Evolutionary conservation across 37 sponge, comb jelly and placozoan genomes (phyloP).

Genomic region (Ephydatia muelleri): DNA sequence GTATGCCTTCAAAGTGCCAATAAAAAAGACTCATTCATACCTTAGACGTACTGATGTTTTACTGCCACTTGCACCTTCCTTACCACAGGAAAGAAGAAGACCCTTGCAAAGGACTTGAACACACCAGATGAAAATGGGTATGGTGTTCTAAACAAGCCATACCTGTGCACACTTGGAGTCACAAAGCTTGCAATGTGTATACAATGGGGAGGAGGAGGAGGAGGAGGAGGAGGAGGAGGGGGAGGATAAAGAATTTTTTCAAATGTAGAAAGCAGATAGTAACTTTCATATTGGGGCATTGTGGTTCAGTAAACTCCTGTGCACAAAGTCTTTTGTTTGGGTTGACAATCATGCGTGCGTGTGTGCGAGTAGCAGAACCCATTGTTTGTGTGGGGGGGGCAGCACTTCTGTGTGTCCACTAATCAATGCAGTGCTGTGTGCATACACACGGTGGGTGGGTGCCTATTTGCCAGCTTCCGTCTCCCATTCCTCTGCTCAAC

Average conservation of each 20-base stretch:
- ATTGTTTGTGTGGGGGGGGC: neutral
- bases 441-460: too few relatives aligned
- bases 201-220: too few relatives aligned
- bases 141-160: constrained; percentile 10
- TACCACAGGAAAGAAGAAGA: constrained; percentile 49
- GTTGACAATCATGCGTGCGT: too few relatives aligned
- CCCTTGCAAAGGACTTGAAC: constrained; percentile 36
- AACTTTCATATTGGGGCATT: too few relatives aligned
- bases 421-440: neutral
- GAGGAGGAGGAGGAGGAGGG: too few relatives aligned
- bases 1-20: too few relatives aligned
- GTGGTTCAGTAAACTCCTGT: too few relatives aligned
- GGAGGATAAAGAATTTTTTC: too few relatives aligned
- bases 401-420: neutral
- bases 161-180: constrained; percentile 1
- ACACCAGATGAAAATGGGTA: constrained; percentile 35
- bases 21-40: too few relatives aligned
- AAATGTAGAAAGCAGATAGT: too few relatives aligned
- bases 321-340: too few relatives aligned
- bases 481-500: neutral
- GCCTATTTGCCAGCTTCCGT: neutral
- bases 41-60: too few relatives aligned
- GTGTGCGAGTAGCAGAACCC: neutral
- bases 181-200: neutral
- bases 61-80: neutral